Evolutionary conservation across 2,797 vertebrate species (phyloP), one percentile per base, ranked within the genome.

Genomic region (Microhierax caerulescens): DNA sequence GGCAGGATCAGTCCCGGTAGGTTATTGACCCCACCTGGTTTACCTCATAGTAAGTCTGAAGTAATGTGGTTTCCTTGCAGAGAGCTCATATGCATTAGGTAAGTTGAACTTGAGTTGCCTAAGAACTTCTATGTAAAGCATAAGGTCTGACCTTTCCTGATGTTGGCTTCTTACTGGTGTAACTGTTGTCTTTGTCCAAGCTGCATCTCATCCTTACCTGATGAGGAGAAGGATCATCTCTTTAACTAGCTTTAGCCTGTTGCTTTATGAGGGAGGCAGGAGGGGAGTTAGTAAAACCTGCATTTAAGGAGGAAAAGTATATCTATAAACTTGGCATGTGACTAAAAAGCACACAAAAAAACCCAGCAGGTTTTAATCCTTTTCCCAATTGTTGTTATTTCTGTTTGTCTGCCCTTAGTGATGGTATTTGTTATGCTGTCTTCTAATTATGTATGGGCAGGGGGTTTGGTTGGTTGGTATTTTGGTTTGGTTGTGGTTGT

Each of bases 31-130:
- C 54, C 12, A 2, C 17, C 63, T n/a, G 16, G 5, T 3, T 82
- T 41, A 24, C 51, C 25, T 76, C 21, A 0, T 5, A 5, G 68
- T 21, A 28, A 56, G 17, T 25, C n/a, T 22, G 59, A 56, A 68
- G 64, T 8, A 32, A 15, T 17, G 59, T 20, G 47, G 9, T 13
- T 34, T 47, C 75, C 34, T 47, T 18, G 39, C 36, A 22, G 13
- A 23, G 32, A 20, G 32, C 30, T 0, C 10, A 15, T 28, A 60
- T 54, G 70, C 0, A 0, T 32, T 32, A 13, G 30, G n/a, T 14
- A 56, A 41, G 53, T 2, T 47, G 23, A 61, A 11, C 32, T 56
- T 6, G 39, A 60, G 57, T 51, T 39, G 7, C 47, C 13, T 7
- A 4, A 53, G 45, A 57, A 9, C 21, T 53, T 10, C 1, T 3